phyloP scores from a whole-genome alignment of 2,888 invertebrate species.

The Herminia tarsipennalis region DNA sequence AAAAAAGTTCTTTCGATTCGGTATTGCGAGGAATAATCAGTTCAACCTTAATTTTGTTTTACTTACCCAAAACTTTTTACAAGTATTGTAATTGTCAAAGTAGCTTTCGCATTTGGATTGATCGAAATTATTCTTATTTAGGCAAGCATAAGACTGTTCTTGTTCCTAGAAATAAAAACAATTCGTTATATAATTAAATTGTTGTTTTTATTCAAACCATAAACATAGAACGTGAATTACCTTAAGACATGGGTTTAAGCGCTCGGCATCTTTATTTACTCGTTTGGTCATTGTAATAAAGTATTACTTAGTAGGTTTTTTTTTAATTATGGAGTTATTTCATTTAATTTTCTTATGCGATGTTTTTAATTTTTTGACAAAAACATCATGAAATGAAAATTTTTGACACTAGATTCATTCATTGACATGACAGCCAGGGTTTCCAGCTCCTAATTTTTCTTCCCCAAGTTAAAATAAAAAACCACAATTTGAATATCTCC shows the following conservation, averaged over 20 bases:
- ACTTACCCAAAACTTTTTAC: conserved; percentile 93
- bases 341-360: too few relatives aligned
- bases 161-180: conserved; percentile 87
- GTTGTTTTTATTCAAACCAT: neutral
- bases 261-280: conserved; percentile 66
- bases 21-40: too few relatives aligned
- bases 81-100: conserved; percentile 92
- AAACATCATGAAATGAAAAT: too few relatives aligned
- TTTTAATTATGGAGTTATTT: too few relatives aligned
- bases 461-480: too few relatives aligned
- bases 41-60: too few relatives aligned
- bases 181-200: conserved; percentile 40
- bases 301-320: neutral
- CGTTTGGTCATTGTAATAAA: conserved; percentile 56
- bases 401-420: too few relatives aligned
- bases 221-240: conserved; percentile 38
- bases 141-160: conserved; percentile 89
- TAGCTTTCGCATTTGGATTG: conserved; percentile 87
- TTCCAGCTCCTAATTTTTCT: too few relatives aligned
- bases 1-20: too few relatives aligned
- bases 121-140: conserved; percentile 88
- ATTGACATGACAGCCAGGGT: too few relatives aligned
- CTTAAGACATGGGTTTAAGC: conserved; percentile 74
- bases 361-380: too few relatives aligned
- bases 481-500: too few relatives aligned